Base-by-base conservation (phyloP, 2,888 invertebrate species). In the Cerceris ruficornis region DNA sequence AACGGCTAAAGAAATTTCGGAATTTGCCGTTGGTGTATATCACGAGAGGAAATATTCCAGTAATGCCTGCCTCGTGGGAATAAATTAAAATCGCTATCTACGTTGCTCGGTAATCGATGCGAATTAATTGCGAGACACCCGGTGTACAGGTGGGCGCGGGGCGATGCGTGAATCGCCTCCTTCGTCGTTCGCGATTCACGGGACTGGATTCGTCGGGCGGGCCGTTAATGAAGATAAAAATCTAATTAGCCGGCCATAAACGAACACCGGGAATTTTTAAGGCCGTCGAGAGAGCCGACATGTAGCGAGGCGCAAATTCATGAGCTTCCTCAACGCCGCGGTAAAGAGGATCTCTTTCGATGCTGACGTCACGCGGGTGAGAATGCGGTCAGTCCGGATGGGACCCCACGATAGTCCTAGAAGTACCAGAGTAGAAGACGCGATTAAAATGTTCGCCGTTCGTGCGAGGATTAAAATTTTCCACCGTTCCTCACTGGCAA, bases 181-280 rank as follows among this genome's bases (percentile, higher is more conserved):
- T 28, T 11, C 43, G 62, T 11, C 50, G 13, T 11, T 13, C n/a
- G 73, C 76, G 75, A 81, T 68, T 62, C 77, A 69, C 61, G 80
- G 41, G 58, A 69, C 64, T 42, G 72, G 72, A 75, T 64, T 75
- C 76, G 72, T 54, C 77, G 59, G 69, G 75, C 73, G 77, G 66
- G 70, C 68, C 75, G 79, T 86, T 86, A 86, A 86, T 82, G 86
- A 83, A 87, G 88, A 88, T 87, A 89, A 89, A 88, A 88, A 89
- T 89, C 90, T 87, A 89, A 89, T 87, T 88, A 86, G 87, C 84
- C 80, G 79, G 84, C 85, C 83, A 86, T 87, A 88, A 89, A 88
- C 81, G 83, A 87, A 84, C 85, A 79, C 81, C 75, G 84, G 77
- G 86, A 87, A 88, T 86, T 89, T 89, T 88, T 86, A 86, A 86